Evolutionary conservation across 2,113 vertebrate genomes (phyloP), one percentile per base, ranked within the genome.

Genomic region (Scopus umbretta): DNA sequence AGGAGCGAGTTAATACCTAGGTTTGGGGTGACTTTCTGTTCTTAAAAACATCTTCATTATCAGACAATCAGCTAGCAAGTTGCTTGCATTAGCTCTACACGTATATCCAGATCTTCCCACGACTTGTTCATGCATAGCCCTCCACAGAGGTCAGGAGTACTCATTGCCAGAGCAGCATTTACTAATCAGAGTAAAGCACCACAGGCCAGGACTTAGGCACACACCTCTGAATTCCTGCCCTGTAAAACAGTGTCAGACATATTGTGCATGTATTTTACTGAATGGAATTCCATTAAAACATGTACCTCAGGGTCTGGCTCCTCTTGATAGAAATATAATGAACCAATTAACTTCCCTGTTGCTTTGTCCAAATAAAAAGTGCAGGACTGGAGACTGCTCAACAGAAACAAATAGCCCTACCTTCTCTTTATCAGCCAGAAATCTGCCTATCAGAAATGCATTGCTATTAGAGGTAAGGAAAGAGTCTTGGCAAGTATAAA

Each of bases 1-100:
- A 85, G 42, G 38, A 91, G 22, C n/a, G 92, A 91, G 55, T 80
- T 72, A 90, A 85, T 82, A 94, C 56, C 12, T 61, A 58, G 40
- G 45, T 53, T 95, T 94, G 23, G 29, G 18, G 10, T 72, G 49
- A 56, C 36, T 76, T 59, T 67, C 73, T 67, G 34, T 58, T 94
- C 62, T 80, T 89, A 61, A 71, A 92, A 85, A 40, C 34, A 42
- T 65, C 34, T 90, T 76, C 38, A 40, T 67, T 61, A 85, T 56
- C 30, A 82, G 47, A 75, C 43, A 76, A 88, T n/a, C 87, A 92
- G 12, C 52, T 83, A 81, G 56, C 38, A 75, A 86, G 58, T n/a
- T 5, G 1, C 36, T 88, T 73, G 11, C 38, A 23, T 71, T 65
- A 88, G 7, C 16, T 79, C 15, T 52, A 38, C 0, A 0, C 1